phyloP scores from a whole-genome alignment of 2,797 vertebrate species.

The Mus minutoides region DNA sequence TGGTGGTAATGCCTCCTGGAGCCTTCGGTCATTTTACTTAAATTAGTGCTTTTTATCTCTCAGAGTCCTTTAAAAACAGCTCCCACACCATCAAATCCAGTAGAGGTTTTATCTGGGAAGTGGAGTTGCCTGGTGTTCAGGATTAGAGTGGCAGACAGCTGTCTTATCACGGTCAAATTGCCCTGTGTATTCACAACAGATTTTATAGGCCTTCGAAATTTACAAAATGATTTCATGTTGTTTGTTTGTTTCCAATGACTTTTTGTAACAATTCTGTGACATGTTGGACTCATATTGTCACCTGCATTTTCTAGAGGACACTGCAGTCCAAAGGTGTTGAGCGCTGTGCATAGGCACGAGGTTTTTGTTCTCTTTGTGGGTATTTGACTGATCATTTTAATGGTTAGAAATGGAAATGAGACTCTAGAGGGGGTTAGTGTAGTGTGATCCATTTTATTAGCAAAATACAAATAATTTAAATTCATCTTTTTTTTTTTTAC shows the following conservation, averaged over 20 bases:
- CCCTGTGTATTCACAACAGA: not conserved
- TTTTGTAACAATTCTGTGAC: not conserved
- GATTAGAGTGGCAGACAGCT: not conserved
- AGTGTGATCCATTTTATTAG: not conserved
- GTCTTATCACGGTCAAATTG: not conserved
- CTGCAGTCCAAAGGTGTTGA: not conserved
- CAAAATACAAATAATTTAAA: not conserved
- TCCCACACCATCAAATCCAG: not conserved
- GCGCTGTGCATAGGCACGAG: not conserved
- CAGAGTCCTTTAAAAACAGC: not conserved
- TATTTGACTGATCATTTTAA: not conserved
- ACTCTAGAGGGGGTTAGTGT: not conserved
- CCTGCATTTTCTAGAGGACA: not conserved
- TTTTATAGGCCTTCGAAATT: not conserved
- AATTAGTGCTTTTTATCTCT: not conserved
- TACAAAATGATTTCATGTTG: not conserved
- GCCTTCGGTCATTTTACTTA: conserved; percentile 34
- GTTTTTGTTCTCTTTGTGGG: not conserved
- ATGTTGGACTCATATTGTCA: not conserved
- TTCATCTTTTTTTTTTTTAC: not conserved
- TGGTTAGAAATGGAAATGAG: not conserved
- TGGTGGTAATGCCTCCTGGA: not conserved
- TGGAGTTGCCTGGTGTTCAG: not conserved
- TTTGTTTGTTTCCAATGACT: not conserved
- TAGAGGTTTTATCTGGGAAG: not conserved